Percentiles rank a stretch among this genome's conserved stretches.
phyloP scores from a whole-genome alignment of 2,888 invertebrate species.

The Tetragnatha montana region DNA sequence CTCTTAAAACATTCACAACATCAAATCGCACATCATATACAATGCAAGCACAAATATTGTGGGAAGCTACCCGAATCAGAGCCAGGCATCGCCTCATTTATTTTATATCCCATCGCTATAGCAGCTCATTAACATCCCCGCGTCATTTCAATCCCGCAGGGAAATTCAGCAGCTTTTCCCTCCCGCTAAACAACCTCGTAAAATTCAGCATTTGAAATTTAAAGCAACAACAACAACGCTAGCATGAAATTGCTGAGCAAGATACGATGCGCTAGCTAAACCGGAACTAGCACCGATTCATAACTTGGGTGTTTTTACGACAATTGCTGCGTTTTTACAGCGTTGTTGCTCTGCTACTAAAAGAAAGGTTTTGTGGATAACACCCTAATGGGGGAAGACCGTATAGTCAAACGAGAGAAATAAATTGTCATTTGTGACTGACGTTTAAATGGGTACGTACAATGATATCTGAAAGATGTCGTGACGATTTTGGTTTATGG shows the following conservation, averaged over 20 bases:
- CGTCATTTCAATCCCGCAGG: background rate
- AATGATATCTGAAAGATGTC: background rate
- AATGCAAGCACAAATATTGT: background rate
- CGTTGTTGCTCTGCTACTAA: background rate
- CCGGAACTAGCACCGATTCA: background rate
- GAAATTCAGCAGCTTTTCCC: background rate
- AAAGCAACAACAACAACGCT: background rate
- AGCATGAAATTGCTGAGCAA: background rate
- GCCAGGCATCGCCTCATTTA: background rate
- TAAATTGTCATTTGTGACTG: conserved; percentile 28
- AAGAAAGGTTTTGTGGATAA: background rate
- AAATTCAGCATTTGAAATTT: background rate
- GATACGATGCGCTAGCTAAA: background rate
- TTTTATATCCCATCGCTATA: background rate
- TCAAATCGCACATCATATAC: no score
- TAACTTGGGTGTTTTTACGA: background rate
- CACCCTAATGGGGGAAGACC: background rate
- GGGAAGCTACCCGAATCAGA: background rate
- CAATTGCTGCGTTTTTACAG: background rate
- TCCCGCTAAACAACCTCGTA: background rate
- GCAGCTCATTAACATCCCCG: background rate
- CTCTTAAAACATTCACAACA: no score
- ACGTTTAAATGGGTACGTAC: conserved; percentile 26
- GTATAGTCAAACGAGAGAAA: conserved; percentile 14
- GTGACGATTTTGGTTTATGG: no score